A percentile compares a stretch with the other conserved stretches of the same genome.
These are phyloP conservation scores for Trichonephila clavipes DNA, from an alignment of 1,140 invertebrate genomes.

Conservation along the genomic window DNA sequence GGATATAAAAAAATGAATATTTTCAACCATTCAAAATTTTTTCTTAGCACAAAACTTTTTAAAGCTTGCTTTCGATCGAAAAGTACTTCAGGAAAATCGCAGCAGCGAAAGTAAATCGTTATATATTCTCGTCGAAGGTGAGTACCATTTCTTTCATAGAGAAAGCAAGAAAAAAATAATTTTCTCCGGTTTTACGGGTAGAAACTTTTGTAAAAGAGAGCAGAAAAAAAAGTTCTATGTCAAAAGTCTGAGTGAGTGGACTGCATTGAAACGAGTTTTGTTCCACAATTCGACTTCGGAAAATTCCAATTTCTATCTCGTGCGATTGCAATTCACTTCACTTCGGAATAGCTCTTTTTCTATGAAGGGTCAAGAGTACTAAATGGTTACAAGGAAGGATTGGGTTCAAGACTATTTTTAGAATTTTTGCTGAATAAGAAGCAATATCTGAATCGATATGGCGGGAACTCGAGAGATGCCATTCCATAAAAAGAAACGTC, in stretches of 20 bases:
- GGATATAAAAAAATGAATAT: no score
- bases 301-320: background rate
- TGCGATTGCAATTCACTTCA: background rate
- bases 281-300: background rate
- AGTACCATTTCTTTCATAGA: background rate
- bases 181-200: conserved; percentile 15
- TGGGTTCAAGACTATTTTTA: conserved; percentile 4
- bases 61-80: no score
- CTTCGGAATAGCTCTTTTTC: background rate
- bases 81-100: background rate
- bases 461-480: background rate
- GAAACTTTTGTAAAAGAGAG: background rate
- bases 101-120: background rate
- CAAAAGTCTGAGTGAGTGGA: background rate
- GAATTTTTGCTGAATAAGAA: conserved; percentile 1
- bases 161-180: background rate
- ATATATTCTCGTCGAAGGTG: background rate
- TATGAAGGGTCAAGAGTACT: background rate
- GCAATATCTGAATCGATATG: conserved; percentile 4
- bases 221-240: no score
- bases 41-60: no score
- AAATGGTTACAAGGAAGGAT: background rate
- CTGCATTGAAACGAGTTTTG: background rate
- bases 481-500: background rate
- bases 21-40: no score